Base-by-base conservation (phyloP, 2,888 invertebrate genomes). In the Pseudolycoriella hygida region DNA sequence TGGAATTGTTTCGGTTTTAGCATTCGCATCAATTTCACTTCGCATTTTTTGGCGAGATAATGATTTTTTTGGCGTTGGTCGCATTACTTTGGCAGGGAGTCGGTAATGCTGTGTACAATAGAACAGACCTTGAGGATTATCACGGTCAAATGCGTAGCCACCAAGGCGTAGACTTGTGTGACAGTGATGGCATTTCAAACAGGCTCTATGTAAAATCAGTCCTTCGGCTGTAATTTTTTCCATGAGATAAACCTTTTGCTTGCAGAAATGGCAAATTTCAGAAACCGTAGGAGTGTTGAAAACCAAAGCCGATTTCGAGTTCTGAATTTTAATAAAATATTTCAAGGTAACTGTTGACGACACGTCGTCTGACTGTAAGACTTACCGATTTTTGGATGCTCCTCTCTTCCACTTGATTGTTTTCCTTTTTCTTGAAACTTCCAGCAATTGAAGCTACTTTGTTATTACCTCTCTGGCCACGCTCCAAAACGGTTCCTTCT, bases 101-200 rank as follows among this genome's bases (percentile, higher is more conserved):
- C 79, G 76, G 56, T 74, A 80, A 59, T 82, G 81, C 60, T 80
- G 80, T 2, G 74, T 69, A 58, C 87, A 88, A 61, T 80, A 86
- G 62, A 87, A 68, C 42, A 74, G 74, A 40, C 76, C 76, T 55
- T 72, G 74, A 17, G 73, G 70, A 50, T 77, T 77, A 51, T 80
- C 78, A 15, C 75, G 68, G 59, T 83, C 80, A 56, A 76, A 82
- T 39, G 76, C 71, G 57, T 83, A 84, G 47, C 76, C 80, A 40
- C 76, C 76, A 40, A 90, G 76, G 41, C 90, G 73, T 40, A 96
- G 71, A 48, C 81, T 80, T 3, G 82, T 77, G 56, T 80, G 80
- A 66, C 94, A 96, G 61, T 89, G 88, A 62, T 90, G 85, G 67
- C 96, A 96, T 50, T 87, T 80, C 68, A 96, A 87, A 68, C 96